Conservation (phyloP, 2,113 vertebrate species). For the Megaptera novaeangliae region DNA sequence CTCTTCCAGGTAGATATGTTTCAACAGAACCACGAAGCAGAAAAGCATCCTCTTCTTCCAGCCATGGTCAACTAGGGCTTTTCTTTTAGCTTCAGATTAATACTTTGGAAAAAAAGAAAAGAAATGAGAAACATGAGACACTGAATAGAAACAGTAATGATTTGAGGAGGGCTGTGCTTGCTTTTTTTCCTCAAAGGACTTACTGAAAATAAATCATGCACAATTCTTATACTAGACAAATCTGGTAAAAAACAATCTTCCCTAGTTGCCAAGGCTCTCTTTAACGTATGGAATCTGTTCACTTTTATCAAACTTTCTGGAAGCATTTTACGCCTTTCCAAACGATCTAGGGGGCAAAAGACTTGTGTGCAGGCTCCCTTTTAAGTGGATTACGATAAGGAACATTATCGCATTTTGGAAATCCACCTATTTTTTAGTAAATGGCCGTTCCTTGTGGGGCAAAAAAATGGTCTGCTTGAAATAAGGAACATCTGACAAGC, state of each 20-base stretch:
- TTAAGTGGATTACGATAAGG: neutral
- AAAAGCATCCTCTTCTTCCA: slow-evolving; percentile 51
- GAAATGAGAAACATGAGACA: neutral
- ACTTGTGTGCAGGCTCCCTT: neutral
- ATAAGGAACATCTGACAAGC: neutral
- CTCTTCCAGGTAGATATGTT: neutral
- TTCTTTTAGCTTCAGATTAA: slow-evolving; percentile 81
- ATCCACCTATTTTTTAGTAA: neutral
- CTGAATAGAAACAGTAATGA: neutral
- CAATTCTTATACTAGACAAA: neutral
- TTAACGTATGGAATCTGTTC: neutral
- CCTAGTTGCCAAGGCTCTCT: neutral
- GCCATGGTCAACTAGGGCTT: slow-evolving; percentile 11
- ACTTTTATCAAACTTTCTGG: slow-evolving; percentile 11
- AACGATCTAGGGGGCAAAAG: neutral
- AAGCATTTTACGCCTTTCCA: slow-evolving; percentile 61
- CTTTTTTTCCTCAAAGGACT: neutral
- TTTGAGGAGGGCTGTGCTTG: neutral
- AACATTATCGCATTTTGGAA: neutral
- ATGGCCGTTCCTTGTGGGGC: neutral
- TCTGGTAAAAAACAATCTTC: neutral
- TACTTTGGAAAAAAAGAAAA: slow-evolving; percentile 52
- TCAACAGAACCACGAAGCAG: slow-evolving; percentile 34
- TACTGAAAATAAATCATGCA: slow-evolving; percentile 45
- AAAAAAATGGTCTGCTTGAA: neutral